Conservation (phyloP, 2,888 invertebrate species). For the Macrostomum cliftonense region DNA sequence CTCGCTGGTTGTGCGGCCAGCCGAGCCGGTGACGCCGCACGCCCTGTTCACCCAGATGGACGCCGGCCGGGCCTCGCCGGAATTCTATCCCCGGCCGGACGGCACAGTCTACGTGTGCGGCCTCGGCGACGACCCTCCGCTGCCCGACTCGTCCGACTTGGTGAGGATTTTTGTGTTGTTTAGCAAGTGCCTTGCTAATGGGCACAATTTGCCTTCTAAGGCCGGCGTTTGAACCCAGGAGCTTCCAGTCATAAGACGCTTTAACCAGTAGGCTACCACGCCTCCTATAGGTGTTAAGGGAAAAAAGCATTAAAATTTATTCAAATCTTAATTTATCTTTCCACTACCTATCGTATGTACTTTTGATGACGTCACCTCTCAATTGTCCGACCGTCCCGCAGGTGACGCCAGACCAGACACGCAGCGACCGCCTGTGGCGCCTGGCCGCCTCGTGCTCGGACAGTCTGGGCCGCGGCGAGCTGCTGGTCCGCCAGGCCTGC, state of each 20-base stretch:
- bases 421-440: background rate
- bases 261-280: no score
- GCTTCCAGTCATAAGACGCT: no score
- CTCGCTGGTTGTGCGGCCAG: constrained; percentile 11
- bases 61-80: constrained; percentile 9
- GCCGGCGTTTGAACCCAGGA: no score
- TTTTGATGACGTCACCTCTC: no score
- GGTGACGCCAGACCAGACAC: background rate
- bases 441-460: background rate
- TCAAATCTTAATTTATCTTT: no score
- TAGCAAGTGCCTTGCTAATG: constrained; percentile 3
- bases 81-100: constrained; percentile 17
- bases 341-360: no score
- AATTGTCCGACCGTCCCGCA: no score
- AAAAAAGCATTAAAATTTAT: no score
- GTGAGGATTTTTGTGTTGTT: constrained; percentile 7
- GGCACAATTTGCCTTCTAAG: no score
- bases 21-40: constrained; percentile 10
- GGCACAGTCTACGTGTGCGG: constrained; percentile 16
- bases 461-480: constrained; percentile 5
- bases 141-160: constrained; percentile 11
- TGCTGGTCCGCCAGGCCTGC: constrained; percentile 14
- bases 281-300: no score
- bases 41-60: constrained; percentile 13
- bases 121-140: constrained; percentile 8